Evolutionary conservation across 1,140 invertebrate genomes (phyloP), one percentile per base, ranked within the genome.

Genomic region (Lerema accius): DNA sequence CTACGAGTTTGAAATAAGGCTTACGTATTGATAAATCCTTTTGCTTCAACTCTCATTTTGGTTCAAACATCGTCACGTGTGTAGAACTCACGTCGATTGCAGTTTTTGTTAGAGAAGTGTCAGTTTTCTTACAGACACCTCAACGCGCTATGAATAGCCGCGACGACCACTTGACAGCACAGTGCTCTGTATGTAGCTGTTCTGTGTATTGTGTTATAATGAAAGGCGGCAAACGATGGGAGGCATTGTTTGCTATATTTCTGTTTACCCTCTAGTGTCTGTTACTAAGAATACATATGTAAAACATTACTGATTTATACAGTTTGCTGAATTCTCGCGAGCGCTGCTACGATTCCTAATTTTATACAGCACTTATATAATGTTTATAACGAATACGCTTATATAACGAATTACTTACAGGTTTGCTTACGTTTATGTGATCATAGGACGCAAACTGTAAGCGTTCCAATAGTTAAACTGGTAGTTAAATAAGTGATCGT

Each of bases 71-170:
- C 11, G 4, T 39, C 9, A n/a, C 19, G 37, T 14, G 13, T 42
- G 51, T 40, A 53, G 17, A 40, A 42, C 17, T 42, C 40, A 55
- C 14, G 39, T 13, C 42, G 51, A 55, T 55, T 55, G 51, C 51
- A 42, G 37, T 55, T 55, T 55, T 55, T 55, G 51, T 55, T 55
- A 42, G 17, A 55, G 6, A 42, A 55, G 51, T 55, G 39, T 55
- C 19, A 55, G 51, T 23, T 42, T 55, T 39, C 19, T 55, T 19
- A 42, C 51, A 55, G 37, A 28, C 42, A 55, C 51, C 51, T 55
- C 39, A 55, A 39, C 19, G 39, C 1, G 45, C 50, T 53, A 53
- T 53, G 37, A 53, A 53, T 53, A 53, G 50, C 32, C 35, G 42
- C 35, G 50, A 40, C 50, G 42, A 16, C 49, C 49, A 51, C 49